phyloP scores from a whole-genome alignment of 2,797 vertebrate species.

The Sparidentex hasta region DNA sequence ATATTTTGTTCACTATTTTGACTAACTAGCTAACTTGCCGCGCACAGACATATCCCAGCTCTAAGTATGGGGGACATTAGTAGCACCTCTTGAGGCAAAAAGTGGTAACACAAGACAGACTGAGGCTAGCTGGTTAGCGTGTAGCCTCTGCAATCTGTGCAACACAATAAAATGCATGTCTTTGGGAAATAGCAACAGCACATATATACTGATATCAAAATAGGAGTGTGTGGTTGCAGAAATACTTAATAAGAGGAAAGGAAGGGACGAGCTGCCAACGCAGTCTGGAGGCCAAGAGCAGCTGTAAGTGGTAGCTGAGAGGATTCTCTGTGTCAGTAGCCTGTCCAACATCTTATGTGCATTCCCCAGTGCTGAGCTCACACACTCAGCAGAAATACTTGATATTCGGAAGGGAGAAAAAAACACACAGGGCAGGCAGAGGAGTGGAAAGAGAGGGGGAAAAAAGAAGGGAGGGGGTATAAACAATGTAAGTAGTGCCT shows the following conservation, averaged over 20 bases:
- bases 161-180: no score
- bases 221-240: background rate
- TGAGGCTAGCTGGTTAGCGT: no score
- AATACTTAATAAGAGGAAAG: background rate
- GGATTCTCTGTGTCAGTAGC: conserved; percentile 45
- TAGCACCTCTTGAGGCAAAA: no score
- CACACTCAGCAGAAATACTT: conserved; percentile 14
- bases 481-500: conserved; percentile 9
- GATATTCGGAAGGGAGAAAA: conserved; percentile 18
- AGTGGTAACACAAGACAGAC: no score
- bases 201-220: background rate
- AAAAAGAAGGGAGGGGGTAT: background rate
- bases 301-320: conserved; percentile 6
- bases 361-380: conserved; percentile 61
- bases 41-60: no score
- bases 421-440: background rate
- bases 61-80: no score
- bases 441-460: background rate
- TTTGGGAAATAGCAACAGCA: no score
- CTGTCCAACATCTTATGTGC: conserved; percentile 40
- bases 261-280: background rate
- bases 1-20: no score
- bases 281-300: conserved; percentile 8
- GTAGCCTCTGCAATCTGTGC: no score
- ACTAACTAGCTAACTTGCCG: no score